A percentile compares a stretch with the other conserved stretches of the same genome.
These are phyloP conservation scores for Cygnus atratus DNA, from an alignment of 2,113 vertebrate genomes.

Conservation along the genomic window DNA sequence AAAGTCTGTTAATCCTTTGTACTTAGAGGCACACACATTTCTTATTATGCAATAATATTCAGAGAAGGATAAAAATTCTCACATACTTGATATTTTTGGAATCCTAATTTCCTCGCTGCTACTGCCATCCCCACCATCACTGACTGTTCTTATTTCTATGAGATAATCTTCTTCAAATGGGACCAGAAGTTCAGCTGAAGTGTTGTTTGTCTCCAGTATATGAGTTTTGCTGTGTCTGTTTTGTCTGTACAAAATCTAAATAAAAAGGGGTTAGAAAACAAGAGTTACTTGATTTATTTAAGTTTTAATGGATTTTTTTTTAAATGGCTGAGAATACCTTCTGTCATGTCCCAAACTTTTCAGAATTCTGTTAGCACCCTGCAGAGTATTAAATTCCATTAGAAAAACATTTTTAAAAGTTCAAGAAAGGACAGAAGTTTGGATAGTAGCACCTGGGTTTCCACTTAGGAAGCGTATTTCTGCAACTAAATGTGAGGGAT, in stretches of 20 bases:
- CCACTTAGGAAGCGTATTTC: background rate
- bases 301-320: background rate
- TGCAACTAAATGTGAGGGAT: background rate
- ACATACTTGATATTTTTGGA: slow-evolving; percentile 89
- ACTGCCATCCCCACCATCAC: slow-evolving; percentile 87
- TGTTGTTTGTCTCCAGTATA: slow-evolving; percentile 87
- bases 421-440: background rate
- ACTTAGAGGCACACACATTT: background rate
- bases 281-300: background rate
- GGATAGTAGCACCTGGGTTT: background rate
- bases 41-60: background rate
- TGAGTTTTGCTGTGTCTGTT: slow-evolving; percentile 81
- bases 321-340: background rate
- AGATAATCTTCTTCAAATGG: slow-evolving; percentile 88
- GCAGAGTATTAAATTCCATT: background rate
- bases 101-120: slow-evolving; percentile 89
- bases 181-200: slow-evolving; percentile 85
- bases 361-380: background rate
- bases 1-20: background rate
- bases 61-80: background rate
- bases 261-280: background rate
- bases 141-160: slow-evolving; percentile 87
- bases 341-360: background rate
- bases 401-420: background rate
- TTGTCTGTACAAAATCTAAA: slow-evolving; percentile 85